phyloP scores from a whole-genome alignment of 2,797 vertebrate species.

The Furcifer pardalis region DNA sequence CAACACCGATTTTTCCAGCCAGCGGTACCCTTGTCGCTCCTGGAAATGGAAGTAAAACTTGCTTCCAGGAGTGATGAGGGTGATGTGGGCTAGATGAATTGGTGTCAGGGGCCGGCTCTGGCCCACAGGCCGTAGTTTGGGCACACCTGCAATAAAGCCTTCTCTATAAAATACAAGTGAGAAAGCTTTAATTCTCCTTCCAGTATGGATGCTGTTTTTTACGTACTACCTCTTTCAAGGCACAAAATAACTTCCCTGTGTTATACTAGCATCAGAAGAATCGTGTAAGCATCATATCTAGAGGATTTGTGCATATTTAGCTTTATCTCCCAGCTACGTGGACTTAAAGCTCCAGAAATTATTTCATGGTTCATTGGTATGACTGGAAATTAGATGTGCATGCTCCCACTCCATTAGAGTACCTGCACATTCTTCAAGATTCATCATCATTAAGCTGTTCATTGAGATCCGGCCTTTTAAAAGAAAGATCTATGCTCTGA shows the following conservation, averaged over 20 bases:
- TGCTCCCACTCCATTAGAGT: neutral
- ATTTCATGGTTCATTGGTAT: neutral
- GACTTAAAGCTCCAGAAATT: neutral
- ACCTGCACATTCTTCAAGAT: neutral
- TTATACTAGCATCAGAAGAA: neutral
- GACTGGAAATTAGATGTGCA: neutral
- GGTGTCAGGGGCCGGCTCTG: no score
- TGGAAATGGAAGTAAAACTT: no score
- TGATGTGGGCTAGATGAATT: no score
- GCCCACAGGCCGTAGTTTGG: no score
- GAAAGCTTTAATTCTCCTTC: neutral
- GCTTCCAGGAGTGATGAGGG: no score
- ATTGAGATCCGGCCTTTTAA: neutral
- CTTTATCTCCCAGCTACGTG: neutral
- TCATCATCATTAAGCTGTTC: neutral
- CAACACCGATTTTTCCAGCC: no score
- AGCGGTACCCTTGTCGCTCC: no score
- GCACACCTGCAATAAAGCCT: no score
- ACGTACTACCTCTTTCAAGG: neutral
- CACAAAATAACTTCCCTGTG: neutral
- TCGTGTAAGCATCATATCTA: neutral
- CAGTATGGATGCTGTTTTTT: neutral
- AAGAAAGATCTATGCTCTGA: neutral
- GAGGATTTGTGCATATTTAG: neutral
- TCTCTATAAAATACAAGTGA: neutral